These are phyloP conservation scores for Condylura cristata DNA, from an alignment of 2,113 vertebrate genomes.

Conservation along the genomic window DNA sequence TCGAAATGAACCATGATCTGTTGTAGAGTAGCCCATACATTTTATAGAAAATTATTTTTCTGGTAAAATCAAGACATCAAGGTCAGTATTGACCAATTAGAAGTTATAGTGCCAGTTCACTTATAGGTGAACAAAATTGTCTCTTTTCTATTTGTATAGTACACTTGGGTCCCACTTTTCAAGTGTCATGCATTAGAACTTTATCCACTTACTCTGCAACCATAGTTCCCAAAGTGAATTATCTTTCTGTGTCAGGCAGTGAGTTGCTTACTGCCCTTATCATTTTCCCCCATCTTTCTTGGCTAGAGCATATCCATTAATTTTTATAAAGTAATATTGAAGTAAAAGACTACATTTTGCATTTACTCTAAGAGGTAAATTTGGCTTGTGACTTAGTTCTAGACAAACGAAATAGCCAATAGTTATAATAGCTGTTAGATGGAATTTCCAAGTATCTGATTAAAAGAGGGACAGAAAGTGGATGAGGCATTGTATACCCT, in stretches of 20 bases:
- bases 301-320: background rate
- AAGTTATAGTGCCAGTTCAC: background rate
- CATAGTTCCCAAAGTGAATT: background rate
- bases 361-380: background rate
- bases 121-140: background rate
- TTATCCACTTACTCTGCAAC: background rate
- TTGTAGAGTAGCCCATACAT: background rate
- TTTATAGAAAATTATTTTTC: background rate
- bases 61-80: background rate
- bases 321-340: background rate
- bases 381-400: background rate
- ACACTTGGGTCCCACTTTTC: background rate
- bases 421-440: background rate
- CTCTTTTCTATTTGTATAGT: background rate
- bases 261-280: background rate
- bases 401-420: background rate
- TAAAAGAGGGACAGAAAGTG: background rate
- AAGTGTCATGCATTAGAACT: background rate
- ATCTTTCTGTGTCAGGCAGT: background rate
- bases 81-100: background rate
- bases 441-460: background rate
- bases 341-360: background rate
- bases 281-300: background rate
- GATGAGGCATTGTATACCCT: background rate
- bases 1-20: background rate